Base-by-base conservation (phyloP, 2,113 vertebrate species). In the Aegithalos caudatus region DNA sequence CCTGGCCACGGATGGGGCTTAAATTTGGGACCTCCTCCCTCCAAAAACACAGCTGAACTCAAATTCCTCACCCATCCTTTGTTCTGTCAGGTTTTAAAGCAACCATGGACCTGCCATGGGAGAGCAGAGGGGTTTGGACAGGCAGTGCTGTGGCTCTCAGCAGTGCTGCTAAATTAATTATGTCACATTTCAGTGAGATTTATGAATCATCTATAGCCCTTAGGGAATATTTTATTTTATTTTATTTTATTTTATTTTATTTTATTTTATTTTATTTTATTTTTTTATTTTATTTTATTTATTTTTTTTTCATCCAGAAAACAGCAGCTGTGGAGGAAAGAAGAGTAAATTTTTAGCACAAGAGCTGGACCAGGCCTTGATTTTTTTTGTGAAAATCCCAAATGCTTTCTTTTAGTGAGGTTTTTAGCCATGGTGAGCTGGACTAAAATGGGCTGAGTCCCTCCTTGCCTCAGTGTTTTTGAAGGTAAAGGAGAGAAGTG, bases 1-100 rank as follows among this genome's bases (percentile, higher is more conserved):
- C 50, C 40, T 40, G 54, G 40, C 10, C 22, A 9, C 0, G 2
- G 38, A 18, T 4, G 4, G 28, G 13, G 28, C 3, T 19, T 2
- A 53, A 14, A 28, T 88, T 65, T 86, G 33, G 37, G 53, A 54
- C 5, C 1, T 73, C 48, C 29, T 61, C 8, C 62, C 82, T 58
- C 45, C 69, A 23, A 53, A 86, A 88, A 0, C 25, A 42, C 21
- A 33, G 45, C 3, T 33, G 24, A 47, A 54, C 54, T 62, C 33
- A 47, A 8, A 28, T n/a, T 81, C 22, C 51, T 69, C 9, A 53
- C 23, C 31, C 14, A 7, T 2, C 15, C 12, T 5, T 35, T 64
- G 12, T 10, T 81, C 24, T 28, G 3, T 16, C 60, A 61, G 24
- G 31, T 10, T 77, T 88, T 37, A 31, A 7, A 61, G 33, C 38